These are phyloP conservation scores for Pinctada fucata DNA, from an alignment of 2,888 invertebrate genomes.

Conservation along the genomic window DNA sequence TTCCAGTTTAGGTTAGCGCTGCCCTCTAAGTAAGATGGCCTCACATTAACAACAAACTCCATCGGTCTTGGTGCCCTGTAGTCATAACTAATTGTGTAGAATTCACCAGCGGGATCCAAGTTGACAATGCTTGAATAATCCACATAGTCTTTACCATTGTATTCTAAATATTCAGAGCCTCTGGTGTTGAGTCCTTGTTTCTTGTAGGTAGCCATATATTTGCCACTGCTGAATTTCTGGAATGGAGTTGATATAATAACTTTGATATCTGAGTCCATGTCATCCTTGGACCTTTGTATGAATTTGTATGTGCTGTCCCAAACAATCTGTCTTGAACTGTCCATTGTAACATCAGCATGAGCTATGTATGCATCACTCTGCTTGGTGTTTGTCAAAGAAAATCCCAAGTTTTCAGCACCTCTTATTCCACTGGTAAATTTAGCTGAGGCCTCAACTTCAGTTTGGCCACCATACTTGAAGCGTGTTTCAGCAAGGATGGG, in stretches of 20 bases:
- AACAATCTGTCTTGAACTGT: constrained; percentile 19
- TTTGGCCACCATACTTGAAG: constrained; percentile 6
- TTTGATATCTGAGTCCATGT: neutral
- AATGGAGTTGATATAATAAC: constrained; percentile 50
- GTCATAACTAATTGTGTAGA: neutral
- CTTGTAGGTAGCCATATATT: neutral
- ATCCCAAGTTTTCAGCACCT: neutral
- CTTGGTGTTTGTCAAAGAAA: constrained; percentile 10
- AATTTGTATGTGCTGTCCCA: neutral
- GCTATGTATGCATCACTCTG: constrained; percentile 25
- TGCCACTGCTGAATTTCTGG: constrained; percentile 27
- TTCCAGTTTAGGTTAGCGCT: constrained; percentile 69
- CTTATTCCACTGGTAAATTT: constrained; percentile 46
- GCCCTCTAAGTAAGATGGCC: constrained; percentile 50
- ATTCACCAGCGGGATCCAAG: constrained; percentile 20
- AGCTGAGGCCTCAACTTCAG: constrained; percentile 37
- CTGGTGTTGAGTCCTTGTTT: constrained; percentile 36
- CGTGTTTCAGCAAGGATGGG: constrained; percentile 29
- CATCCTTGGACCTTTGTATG: neutral
- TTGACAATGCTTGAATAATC: constrained; percentile 47
- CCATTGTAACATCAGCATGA: constrained; percentile 33
- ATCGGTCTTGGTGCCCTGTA: constrained; percentile 58
- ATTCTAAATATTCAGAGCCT: constrained; percentile 34
- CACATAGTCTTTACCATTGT: constrained; percentile 56
- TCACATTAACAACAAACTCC: constrained; percentile 50